Base-by-base conservation (phyloP, 1,140 invertebrate species). In the Neoseiulus cucumeris region DNA sequence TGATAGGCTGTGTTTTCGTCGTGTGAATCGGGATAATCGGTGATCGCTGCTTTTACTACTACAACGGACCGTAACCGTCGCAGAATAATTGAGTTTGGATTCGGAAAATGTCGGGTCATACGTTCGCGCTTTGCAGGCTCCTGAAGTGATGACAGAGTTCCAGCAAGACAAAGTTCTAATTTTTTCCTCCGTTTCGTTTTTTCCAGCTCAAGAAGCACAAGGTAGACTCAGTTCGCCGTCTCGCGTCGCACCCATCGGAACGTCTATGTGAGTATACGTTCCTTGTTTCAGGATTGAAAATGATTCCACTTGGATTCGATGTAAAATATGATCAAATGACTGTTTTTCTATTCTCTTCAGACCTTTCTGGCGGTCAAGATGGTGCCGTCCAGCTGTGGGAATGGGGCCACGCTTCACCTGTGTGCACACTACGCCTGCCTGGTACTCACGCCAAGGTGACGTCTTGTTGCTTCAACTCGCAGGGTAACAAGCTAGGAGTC, bases 401-500 rank as follows among this genome's bases (percentile, higher is more conserved):
- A 79, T 98, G 93, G 92, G 89, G 88, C 22, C 91, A 96, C 75
- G 81, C 84, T 41, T 86, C 89, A 67, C 84, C 88, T 14, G 85
- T 98, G 7, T 86, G 90, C 70, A 86, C 86, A 42, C 87, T 92
- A 5, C 81, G 93, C 65, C 84, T 89, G 28, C 82, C 92, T 0
- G 91, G 91, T 25, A 85, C 87, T 6, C 90, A 87, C 75, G 93
- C 93, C 42, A 98, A 97, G 81, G 93, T 98, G 12, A 96, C 92
- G 0, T 83, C 91, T 68, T 86, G 97, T 28, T 81, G 87, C 55
- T 98, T 98, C 76, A 92, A 89, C 55, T 84, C 89, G 72, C 92
- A 98, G 75, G 95, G 95, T 45, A 98, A 97, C 76, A 98, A 98
- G 81, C 96, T 96, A 75, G 92, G 92, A 25, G 89, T 94, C 0